Evolutionary conservation across 2,888 invertebrate species (phyloP), one percentile per base, ranked within the genome.

Genomic region (Aphidius colemani): DNA sequence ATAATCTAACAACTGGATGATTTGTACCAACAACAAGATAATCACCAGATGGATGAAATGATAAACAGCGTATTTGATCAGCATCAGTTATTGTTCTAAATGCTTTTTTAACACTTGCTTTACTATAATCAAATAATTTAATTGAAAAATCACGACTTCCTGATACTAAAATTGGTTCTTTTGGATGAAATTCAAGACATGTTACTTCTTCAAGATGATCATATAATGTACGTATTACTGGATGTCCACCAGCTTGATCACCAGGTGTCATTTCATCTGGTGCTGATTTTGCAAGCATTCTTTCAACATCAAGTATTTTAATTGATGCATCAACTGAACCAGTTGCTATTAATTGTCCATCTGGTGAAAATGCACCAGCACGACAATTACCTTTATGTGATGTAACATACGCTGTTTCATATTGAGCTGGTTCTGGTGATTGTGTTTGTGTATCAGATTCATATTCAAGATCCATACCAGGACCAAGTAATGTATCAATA

Each of bases 251-350:
- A 64, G 92, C 93, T 80, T 91, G 93, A 71, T 94, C 88, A 0
- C 91, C 91, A 0, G 92, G 90, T 62, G 93, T 91, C 78, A 92
- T 89, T 75, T 93, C 93, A 74, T 94, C 94, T 0, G 94, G 96
- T 0, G 96, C 94, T n/a, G 96, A 97, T 81, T 98, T 98, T 0
- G 98, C 96, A 77, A 99, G 83, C 96, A 99, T 98, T 67, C 98
- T 88, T 76, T 99, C 99, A n/a, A 99, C 98, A 78, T 99, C 98
- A 67, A 99, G 84, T 75, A 99, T 97, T 90, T 99, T 99, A 64
- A 99, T 99, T 69, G 98, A 98, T 2, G 98, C 96, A 83, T 99
- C 99, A 1, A 95, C 96, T 71, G 98, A 98, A 10, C 98, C 99
- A 0, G 98, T 99, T 0, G 99, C 99, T 9, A 98, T 95, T 0